Evolutionary conservation across 2,888 invertebrate species (phyloP), one percentile per base, ranked within the genome.

Genomic region (Anorthoa munda): DNA sequence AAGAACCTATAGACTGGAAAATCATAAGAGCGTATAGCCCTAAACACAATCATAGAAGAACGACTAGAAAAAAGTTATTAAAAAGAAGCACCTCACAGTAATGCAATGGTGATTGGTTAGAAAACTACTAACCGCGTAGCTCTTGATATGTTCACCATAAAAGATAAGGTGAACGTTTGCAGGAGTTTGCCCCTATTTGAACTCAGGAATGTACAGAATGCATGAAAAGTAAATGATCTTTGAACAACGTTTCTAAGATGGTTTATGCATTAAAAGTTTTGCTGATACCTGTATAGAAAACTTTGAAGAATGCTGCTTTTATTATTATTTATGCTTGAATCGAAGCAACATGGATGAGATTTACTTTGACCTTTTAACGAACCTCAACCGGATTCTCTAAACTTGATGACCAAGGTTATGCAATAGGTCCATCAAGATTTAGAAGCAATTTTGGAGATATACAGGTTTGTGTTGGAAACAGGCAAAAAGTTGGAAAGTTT

Each of bases 71-170:
- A 53, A 66, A 60, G 21, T 64, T 66, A 68, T 53, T 65, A 65
- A 15, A 61, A 60, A 61, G 45, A 63, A 79, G 23, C 53, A 58
- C 48, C 56, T 46, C 21, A 26, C n/a, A 23, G 53, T 59, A 59
- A 70, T 60, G n/a, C 55, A 65, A 75, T 80, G 64, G 67, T 69
- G 70, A 75, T 80, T 71, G 75, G 60, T 26, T 79, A 60, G 65
- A 71, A 69, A 18, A 65, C 51, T 64, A 59, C 46, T 48, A 67
- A 51, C 46, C 66, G 15, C 59, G 26, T 53, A 60, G n/a, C 66
- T 59, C 18, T 13, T 51, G 53, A 56, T 67, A 53, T 31, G 56
- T 71, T 71, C 60, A 23, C 76, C 60, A 80, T 79, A 71, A 71
- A 80, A 81, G 81, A 80, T 79, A 79, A 80, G 51, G 71, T 56